Percentiles rank a stretch among this genome's conserved stretches.
These are phyloP conservation scores for Amblyjoppa proteus DNA, from an alignment of 2,888 invertebrate species.

Conservation along the genomic window DNA sequence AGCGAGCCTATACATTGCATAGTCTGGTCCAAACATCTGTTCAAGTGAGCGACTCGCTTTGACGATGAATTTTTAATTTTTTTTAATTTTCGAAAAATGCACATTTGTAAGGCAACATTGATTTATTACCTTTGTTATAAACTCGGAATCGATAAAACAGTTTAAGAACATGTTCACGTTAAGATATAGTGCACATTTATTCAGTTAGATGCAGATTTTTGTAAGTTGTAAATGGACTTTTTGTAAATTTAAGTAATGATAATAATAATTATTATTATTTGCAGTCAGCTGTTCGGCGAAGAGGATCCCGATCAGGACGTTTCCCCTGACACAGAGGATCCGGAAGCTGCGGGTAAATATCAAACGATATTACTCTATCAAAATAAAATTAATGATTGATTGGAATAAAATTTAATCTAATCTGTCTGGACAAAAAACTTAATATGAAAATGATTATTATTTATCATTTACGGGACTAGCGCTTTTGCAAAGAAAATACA, in stretches of 20 bases:
- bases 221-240: background rate
- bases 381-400: background rate
- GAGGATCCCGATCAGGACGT: constrained; percentile 98
- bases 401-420: too few relatives aligned
- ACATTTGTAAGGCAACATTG: background rate
- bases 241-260: background rate
- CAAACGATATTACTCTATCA: background rate
- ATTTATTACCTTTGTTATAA: too few relatives aligned
- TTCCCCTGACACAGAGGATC: constrained; percentile 98
- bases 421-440: background rate
- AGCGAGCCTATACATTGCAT: constrained; percentile 99
- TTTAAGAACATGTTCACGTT: too few relatives aligned
- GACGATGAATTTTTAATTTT: background rate
- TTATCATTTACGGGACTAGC: too few relatives aligned
- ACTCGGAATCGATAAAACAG: too few relatives aligned
- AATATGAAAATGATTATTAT: too few relatives aligned
- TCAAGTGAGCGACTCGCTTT: constrained; percentile 90
- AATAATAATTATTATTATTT: constrained; percentile 72
- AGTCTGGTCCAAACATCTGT: constrained; percentile 99
- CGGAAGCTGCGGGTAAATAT: constrained; percentile 91
- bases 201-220: too few relatives aligned
- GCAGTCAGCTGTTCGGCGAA: constrained; percentile 98
- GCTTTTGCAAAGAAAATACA: too few relatives aligned
- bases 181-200: too few relatives aligned
- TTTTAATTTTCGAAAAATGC: constrained; percentile 33